These are phyloP conservation scores for Rhagoletis pomonella DNA, from an alignment of 1,140 invertebrate genomes.

Conservation along the genomic window DNA sequence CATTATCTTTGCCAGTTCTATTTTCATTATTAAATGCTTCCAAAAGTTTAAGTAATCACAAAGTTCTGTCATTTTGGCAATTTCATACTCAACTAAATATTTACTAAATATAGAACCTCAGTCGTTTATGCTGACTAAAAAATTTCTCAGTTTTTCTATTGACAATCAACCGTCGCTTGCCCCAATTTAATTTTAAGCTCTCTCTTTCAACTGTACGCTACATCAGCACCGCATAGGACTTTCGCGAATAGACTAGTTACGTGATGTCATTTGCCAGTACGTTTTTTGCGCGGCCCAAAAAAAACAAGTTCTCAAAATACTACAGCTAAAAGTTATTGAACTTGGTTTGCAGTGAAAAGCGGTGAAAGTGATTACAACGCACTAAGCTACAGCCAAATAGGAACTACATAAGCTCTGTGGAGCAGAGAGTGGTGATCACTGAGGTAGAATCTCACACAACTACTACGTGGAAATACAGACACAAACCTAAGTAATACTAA, in stretches of 20 bases:
- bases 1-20: too few species aligned
- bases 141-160: background rate
- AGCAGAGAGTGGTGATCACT: background rate
- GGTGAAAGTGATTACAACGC: background rate
- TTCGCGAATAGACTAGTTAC: conserved; percentile 7
- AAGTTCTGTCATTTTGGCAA: too few species aligned
- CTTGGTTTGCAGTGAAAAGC: background rate
- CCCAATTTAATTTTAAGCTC: background rate
- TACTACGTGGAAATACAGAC: background rate
- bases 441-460: background rate
- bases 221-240: background rate
- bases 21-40: too few species aligned
- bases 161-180: background rate
- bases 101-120: too few species aligned
- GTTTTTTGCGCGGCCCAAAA: background rate
- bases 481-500: background rate
- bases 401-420: background rate
- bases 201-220: background rate
- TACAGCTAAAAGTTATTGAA: conserved; percentile 32
- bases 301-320: background rate
- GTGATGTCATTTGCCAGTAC: conserved; percentile 31
- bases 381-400: background rate
- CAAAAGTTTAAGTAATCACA: too few species aligned
- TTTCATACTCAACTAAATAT: background rate
- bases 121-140: background rate